Percentiles rank a stretch among this genome's conserved stretches.
These are phyloP conservation scores for Ibycter americanus DNA, from an alignment of 2,797 vertebrate genomes.

Conservation along the genomic window DNA sequence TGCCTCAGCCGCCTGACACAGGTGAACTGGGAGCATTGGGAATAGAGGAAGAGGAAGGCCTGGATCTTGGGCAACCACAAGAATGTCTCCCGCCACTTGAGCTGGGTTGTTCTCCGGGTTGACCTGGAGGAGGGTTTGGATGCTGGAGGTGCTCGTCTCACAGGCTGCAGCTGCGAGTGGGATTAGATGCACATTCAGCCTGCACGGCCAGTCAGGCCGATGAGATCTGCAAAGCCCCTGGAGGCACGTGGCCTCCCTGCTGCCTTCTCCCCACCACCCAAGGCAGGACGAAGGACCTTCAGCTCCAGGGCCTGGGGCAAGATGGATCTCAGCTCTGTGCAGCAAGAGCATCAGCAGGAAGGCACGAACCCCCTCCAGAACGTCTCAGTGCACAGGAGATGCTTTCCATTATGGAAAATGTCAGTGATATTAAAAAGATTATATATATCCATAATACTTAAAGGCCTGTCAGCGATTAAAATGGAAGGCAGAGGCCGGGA, in stretches of 20 bases:
- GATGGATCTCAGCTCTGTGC: background rate
- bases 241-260: rapidly evolving
- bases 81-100: rapidly evolving
- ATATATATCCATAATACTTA: slow-evolving; percentile 8
- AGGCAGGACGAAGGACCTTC: background rate
- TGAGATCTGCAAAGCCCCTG: background rate
- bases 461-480: slow-evolving; percentile 54
- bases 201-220: rapidly evolving
- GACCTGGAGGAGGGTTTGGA: background rate
- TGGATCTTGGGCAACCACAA: background rate
- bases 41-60: background rate
- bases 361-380: background rate
- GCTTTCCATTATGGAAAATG: slow-evolving; percentile 30
- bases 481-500: slow-evolving; percentile 55
- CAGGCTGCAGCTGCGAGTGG: background rate
- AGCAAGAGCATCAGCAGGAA: background rate
- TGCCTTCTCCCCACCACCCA: background rate
- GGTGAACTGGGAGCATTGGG: background rate
- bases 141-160: background rate
- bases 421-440: slow-evolving; percentile 32
- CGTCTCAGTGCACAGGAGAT: background rate
- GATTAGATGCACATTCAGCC: background rate
- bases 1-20: background rate
- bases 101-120: background rate
- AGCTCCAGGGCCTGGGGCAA: rapidly evolving